These are phyloP conservation scores for Chaetura pelagica DNA, from an alignment of 2,113 vertebrate genomes.

Conservation along the genomic window DNA sequence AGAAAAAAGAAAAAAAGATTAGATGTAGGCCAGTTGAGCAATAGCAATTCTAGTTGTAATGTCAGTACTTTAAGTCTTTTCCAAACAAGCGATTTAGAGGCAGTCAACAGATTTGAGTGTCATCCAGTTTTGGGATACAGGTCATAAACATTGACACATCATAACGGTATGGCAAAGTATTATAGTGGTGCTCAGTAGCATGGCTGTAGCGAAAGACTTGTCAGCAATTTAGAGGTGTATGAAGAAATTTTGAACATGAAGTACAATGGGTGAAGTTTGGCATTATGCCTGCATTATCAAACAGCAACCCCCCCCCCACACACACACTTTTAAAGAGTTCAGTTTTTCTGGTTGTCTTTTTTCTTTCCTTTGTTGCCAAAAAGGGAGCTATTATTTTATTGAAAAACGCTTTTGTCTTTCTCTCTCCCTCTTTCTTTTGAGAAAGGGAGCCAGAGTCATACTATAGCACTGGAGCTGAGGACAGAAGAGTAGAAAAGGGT, in stretches of 20 bases:
- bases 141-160: constrained; percentile 55
- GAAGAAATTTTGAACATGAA: constrained; percentile 49
- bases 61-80: constrained; percentile 43
- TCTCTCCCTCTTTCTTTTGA: not conserved
- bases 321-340: not conserved
- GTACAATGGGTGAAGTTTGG: constrained; percentile 64
- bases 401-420: constrained; percentile 24
- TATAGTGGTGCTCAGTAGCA: not conserved
- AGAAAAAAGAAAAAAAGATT: not conserved
- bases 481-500: constrained; percentile 18
- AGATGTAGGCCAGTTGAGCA: constrained; percentile 27
- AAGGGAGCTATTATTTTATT: constrained; percentile 55
- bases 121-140: constrained; percentile 37
- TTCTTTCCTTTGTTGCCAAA: constrained; percentile 57
- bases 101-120: constrained; percentile 58
- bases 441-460: not conserved
- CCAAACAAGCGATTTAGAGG: constrained; percentile 50
- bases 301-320: not conserved
- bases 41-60: constrained; percentile 15
- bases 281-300: constrained; percentile 65
- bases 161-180: not conserved
- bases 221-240: constrained; percentile 43
- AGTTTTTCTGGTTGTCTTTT: constrained; percentile 45
- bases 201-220: constrained; percentile 30
- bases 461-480: constrained; percentile 16